These are phyloP conservation scores for Crocodylus rhombifer DNA, from an alignment of 2,797 vertebrate genomes.

Conservation along the genomic window DNA sequence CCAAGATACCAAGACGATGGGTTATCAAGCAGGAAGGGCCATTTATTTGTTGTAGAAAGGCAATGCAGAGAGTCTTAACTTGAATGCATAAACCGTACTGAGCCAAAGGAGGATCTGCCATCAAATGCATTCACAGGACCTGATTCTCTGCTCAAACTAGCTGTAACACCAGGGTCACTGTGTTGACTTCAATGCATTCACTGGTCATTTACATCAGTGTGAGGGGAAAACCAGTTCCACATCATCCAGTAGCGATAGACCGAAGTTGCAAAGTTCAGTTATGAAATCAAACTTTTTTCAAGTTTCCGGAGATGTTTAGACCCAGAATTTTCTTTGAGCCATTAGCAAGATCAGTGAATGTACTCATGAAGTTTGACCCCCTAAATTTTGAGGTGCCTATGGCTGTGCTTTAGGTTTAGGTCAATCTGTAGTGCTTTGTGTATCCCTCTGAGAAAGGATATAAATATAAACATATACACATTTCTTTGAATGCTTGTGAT, in stretches of 20 bases:
- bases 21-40: slow-evolving; percentile 52
- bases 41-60: slow-evolving; percentile 57
- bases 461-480: not conserved
- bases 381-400: not conserved
- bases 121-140: not conserved
- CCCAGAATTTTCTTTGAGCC: not conserved
- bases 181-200: not conserved
- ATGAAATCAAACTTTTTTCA: not conserved
- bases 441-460: not conserved
- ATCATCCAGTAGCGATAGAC: not conserved
- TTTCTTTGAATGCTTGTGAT: not conserved
- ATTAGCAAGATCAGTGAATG: not conserved
- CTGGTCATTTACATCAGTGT: slow-evolving; percentile 28
- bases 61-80: not conserved
- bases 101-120: not conserved
- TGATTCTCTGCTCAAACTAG: not conserved
- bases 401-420: not conserved
- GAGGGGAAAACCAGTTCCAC: not conserved
- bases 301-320: not conserved
- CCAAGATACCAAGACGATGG: slow-evolving; percentile 33
- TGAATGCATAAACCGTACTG: slow-evolving; percentile 11
- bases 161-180: not conserved
- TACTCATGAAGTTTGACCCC: not conserved
- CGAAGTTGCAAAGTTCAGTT: not conserved
- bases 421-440: not conserved